Percentiles rank a stretch among this genome's conserved stretches.
Evolutionary conservation across 2,797 vertebrate species (phyloP).

Genomic region (Tenualosa thibaudeaui): DNA sequence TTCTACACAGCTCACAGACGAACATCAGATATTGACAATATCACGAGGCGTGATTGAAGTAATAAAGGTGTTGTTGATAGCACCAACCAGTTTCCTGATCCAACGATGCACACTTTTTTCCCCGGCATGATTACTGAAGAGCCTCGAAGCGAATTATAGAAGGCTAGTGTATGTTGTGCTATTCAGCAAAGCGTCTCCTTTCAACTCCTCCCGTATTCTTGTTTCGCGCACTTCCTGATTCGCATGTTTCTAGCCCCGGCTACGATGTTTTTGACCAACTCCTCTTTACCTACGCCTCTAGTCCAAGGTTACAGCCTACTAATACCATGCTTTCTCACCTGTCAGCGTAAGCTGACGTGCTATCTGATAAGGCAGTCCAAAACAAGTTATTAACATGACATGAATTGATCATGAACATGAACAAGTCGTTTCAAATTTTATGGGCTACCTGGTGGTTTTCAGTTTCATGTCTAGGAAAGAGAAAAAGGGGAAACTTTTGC

Average conservation of each 20-base stretch:
- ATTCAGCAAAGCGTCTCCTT: not conserved
- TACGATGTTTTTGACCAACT: not conserved
- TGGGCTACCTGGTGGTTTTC: not conserved
- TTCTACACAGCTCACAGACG: not conserved
- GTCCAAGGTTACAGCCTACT: not conserved
- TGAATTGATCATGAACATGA: too few species aligned
- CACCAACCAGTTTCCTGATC: constrained; percentile 15
- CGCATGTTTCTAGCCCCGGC: not conserved
- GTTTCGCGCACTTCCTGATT: not conserved
- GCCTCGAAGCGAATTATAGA: not conserved
- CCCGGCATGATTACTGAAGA: not conserved
- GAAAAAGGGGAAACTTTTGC: too few species aligned
- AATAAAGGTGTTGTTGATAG: not conserved
- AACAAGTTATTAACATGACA: not conserved
- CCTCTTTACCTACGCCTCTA: not conserved
- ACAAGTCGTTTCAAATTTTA: too few species aligned
- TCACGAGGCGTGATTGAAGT: not conserved
- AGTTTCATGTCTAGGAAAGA: not conserved
- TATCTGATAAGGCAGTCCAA: not conserved
- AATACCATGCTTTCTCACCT: not conserved
- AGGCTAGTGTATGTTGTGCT: not conserved
- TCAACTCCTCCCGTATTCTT: not conserved
- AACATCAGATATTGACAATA: not conserved
- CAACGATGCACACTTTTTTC: constrained; percentile 13
- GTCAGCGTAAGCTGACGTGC: not conserved